phyloP scores from a whole-genome alignment of 2,113 vertebrate genomes.

The Hippocampus guttulatus region DNA sequence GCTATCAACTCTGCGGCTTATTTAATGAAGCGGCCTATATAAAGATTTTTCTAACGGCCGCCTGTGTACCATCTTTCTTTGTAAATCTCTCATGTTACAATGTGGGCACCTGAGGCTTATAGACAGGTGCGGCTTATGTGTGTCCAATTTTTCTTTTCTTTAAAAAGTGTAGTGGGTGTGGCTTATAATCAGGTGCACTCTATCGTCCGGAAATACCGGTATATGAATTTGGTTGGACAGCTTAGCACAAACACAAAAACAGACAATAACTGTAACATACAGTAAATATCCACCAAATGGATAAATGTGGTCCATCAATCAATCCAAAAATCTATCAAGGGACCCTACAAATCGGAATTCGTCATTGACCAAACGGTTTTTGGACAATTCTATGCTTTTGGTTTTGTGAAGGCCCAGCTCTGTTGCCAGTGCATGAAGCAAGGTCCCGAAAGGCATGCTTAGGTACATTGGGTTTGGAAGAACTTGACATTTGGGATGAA shows the following conservation, averaged over 20 bases:
- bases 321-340: background rate
- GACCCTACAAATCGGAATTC: background rate
- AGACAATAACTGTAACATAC: background rate
- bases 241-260: background rate
- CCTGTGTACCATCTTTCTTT: too few relatives aligned
- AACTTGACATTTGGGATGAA: constrained; percentile 2
- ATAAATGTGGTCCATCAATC: background rate
- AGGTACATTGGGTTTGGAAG: background rate
- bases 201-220: too few relatives aligned
- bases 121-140: too few relatives aligned
- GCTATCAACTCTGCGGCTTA: too few relatives aligned
- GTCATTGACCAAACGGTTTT: background rate
- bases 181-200: too few relatives aligned
- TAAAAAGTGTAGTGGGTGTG: too few relatives aligned
- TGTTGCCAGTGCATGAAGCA: background rate
- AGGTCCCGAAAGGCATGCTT: background rate
- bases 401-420: background rate
- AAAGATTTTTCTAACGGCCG: too few relatives aligned
- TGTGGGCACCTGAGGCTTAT: too few relatives aligned
- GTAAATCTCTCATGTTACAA: too few relatives aligned
- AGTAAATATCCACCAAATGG: background rate
- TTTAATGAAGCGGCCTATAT: too few relatives aligned
- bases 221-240: background rate
- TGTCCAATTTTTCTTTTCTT: too few relatives aligned
- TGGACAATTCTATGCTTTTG: background rate